phyloP scores from a whole-genome alignment of 92 coral and sea anemone genomes.

The Porites lobata region DNA sequence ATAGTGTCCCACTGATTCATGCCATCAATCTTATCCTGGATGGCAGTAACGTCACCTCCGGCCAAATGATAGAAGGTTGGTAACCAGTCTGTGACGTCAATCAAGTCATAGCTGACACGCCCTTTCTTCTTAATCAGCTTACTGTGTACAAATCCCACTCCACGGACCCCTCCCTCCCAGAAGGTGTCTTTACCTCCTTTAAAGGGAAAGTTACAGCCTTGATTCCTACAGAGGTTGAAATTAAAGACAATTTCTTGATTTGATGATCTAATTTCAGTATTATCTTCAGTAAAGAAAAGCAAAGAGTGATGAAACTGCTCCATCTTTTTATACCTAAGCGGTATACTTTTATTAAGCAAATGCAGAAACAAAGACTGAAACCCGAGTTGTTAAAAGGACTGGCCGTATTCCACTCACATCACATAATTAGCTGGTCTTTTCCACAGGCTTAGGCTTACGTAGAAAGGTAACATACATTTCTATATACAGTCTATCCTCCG shows the following conservation, averaged over 20 bases:
- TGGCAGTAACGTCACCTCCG: conserved; percentile 90
- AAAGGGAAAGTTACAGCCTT: conserved; percentile 97
- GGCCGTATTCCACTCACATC: no score
- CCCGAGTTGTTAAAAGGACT: no score
- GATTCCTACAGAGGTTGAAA: conserved; percentile 70
- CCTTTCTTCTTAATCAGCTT: conserved; percentile 81
- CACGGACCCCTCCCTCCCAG: conserved; percentile 99
- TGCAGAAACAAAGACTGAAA: no score
- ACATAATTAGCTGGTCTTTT: no score
- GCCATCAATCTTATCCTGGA: conserved; percentile 87
- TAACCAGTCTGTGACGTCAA: conserved; percentile 98
- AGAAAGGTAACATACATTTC: no score
- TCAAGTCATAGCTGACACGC: conserved; percentile 90
- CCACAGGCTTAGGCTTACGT: no score
- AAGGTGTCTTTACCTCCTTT: conserved; percentile 97
- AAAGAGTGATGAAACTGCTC: no score
- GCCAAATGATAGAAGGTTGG: conserved; percentile 98
- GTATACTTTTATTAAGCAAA: no score
- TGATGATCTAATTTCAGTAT: no score
- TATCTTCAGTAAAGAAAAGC: no score
- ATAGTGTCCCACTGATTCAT: conserved; percentile 94
- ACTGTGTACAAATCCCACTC: conserved; percentile 96
- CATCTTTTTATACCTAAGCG: no score
- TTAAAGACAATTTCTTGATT: background rate
- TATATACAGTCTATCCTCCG: no score